A percentile compares a stretch with the other conserved stretches of the same genome.
These are phyloP conservation scores for Hydractinia echinata DNA, from an alignment of 30 jellyfish, hydroid and myxozoan genomes.

Conservation along the genomic window DNA sequence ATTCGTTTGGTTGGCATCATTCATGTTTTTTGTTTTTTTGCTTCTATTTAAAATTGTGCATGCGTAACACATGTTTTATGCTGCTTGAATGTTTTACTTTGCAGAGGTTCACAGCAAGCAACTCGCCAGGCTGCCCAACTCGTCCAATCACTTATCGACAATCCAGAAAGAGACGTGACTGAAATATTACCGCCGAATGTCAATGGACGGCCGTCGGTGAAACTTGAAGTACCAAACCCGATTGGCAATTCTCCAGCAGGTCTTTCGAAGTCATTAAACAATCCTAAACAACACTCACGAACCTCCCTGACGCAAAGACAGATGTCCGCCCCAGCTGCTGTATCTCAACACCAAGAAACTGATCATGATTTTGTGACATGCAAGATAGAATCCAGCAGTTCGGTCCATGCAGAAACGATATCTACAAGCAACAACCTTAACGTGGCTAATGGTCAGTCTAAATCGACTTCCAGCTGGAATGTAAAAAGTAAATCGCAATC, in stretches of 20 bases:
- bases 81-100: neutral
- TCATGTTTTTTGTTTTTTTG: conserved; percentile 8
- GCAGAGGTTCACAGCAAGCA: conserved; percentile 81
- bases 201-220: neutral
- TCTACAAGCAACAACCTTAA: neutral
- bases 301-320: conserved; percentile 23
- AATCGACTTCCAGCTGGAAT: conserved; percentile 44
- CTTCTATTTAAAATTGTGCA: neutral
- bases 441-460: neutral
- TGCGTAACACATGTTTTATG: neutral
- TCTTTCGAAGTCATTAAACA: conserved; percentile 30
- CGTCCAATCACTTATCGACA: conserved; percentile 78
- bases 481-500: conserved; percentile 1
- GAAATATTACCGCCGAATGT: conserved; percentile 74
- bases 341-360: neutral
- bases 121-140: conserved; percentile 86
- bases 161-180: conserved; percentile 87
- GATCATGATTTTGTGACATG: neutral
- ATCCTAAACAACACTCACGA: neutral
- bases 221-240: neutral
- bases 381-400: neutral
- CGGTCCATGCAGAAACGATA: neutral
- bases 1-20: neutral
- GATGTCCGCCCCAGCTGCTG: conserved; percentile 2
- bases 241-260: neutral